Base-by-base conservation (phyloP, 2,888 invertebrate species). In the Labia minor region DNA sequence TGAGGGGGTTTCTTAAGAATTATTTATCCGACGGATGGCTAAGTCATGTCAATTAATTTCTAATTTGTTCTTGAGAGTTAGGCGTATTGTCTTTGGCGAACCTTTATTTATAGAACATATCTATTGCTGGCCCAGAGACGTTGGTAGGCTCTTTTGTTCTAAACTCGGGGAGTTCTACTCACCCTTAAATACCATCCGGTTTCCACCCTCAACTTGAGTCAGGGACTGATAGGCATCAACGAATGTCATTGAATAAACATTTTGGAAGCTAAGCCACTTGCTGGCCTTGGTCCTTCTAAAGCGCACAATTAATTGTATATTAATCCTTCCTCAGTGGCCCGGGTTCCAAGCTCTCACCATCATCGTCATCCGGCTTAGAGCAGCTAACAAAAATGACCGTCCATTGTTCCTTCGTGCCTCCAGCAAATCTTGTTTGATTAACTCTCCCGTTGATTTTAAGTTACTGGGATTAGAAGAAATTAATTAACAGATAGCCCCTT, bases 1-100 rank as follows among this genome's bases (percentile, higher is more conserved):
- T 8, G 26, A n/a, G 49, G 14, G 49, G 49, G 49, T 16, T 10
- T 49, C 49, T 49, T 49, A 49, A 49, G 49, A 49, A 49, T 49
- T 49, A 49, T 49, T 49, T 49, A 49, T 49, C n/a, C 49, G 49
- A 49, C 49, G 49, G 49, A 49, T 49, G 49, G 49, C 49, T 49
- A 49, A 49, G 49, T 49, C 16, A 49, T 49, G 49, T 49, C 49
- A 49, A 49, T 49, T 49, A 49, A 49, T 49, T 49, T 49, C 49
- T 49, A 49, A 49, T 49, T 49, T 49, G 49, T 49, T 49, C 49
- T 49, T 16, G 16, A 49, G 49, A 49, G 49, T 49, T 49, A 16
- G 16, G 4, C 16, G 49, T 49, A 49, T 49, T 49, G 49, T 49
- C 49, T 49, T n/a, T 49, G 49, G 49, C n/a, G 49, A 49, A 49